Conservation (phyloP, 1,140 invertebrate genomes). For the Heliconius hermathena region DNA sequence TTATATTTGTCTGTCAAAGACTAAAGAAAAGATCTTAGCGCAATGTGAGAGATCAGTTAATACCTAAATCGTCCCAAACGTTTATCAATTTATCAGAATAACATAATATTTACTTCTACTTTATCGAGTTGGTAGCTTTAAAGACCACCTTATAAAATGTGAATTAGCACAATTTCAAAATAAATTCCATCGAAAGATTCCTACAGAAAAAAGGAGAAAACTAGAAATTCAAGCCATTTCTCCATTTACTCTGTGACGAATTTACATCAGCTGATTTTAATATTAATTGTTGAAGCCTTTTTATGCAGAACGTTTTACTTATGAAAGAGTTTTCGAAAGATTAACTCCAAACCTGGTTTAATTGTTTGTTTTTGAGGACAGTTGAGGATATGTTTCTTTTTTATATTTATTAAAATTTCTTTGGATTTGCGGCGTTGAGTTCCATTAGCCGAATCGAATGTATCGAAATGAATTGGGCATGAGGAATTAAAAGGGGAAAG, state of each 20-base stretch:
- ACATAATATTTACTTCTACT: too few relatives aligned
- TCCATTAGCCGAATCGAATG: neutral
- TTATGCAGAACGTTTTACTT: slow-evolving; percentile 38
- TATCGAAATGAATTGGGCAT: too few relatives aligned
- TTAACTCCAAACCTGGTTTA: slow-evolving; percentile 30
- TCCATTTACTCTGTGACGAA: neutral
- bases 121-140: too few relatives aligned
- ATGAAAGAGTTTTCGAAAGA: slow-evolving; percentile 41
- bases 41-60: too few relatives aligned
- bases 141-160: too few relatives aligned
- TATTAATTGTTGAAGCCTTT: slow-evolving; percentile 44
- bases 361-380: slow-evolving; percentile 26
- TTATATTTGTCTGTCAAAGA: too few relatives aligned
- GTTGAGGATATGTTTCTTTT: neutral
- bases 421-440: neutral
- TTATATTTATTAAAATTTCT: neutral
- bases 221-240: neutral
- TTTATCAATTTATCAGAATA: too few relatives aligned
- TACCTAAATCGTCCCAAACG: too few relatives aligned
- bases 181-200: too few relatives aligned
- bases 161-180: too few relatives aligned
- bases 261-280: slow-evolving; percentile 44
- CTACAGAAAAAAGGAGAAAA: neutral
- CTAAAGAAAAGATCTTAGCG: too few relatives aligned
- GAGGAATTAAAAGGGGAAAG: too few relatives aligned